Percentiles rank a stretch among this genome's conserved stretches.
phyloP scores from a whole-genome alignment of 2,113 vertebrate species.

The Rhinolophus sinicus region DNA sequence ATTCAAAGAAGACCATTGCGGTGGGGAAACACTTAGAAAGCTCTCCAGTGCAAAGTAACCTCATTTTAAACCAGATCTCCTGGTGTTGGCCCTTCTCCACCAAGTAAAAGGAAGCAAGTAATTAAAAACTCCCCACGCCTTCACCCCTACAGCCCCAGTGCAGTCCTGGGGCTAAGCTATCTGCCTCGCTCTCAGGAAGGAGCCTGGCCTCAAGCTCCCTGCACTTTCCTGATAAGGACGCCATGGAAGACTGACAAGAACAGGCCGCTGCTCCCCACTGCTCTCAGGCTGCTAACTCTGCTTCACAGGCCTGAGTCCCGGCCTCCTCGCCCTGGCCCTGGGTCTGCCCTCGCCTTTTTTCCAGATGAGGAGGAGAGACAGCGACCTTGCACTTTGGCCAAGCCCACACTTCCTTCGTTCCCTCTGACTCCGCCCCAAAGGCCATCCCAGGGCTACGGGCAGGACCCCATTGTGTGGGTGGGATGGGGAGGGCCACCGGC shows the following conservation, averaged over 20 bases:
- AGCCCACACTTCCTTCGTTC: neutral
- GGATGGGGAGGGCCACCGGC: neutral
- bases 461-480: slow-evolving; percentile 5
- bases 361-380: neutral
- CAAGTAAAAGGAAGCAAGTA: neutral
- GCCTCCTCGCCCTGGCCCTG: neutral
- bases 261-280: neutral
- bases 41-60: neutral
- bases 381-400: slow-evolving; percentile 17
- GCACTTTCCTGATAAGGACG: neutral
- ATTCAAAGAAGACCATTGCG: neutral
- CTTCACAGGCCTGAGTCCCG: rapidly evolving
- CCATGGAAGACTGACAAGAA: rapidly evolving
- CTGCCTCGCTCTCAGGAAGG: neutral
- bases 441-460: neutral
- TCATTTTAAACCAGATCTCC: neutral
- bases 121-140: neutral
- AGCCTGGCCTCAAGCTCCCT: neutral
- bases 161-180: rapidly evolving
- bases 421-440: slow-evolving; percentile 23
- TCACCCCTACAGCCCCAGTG: no score
- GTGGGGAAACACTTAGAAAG: neutral
- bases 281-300: neutral
- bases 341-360: neutral
- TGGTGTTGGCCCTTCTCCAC: neutral